Conservation (phyloP, 2,888 invertebrate genomes). For the Tetragonula carbonaria region DNA sequence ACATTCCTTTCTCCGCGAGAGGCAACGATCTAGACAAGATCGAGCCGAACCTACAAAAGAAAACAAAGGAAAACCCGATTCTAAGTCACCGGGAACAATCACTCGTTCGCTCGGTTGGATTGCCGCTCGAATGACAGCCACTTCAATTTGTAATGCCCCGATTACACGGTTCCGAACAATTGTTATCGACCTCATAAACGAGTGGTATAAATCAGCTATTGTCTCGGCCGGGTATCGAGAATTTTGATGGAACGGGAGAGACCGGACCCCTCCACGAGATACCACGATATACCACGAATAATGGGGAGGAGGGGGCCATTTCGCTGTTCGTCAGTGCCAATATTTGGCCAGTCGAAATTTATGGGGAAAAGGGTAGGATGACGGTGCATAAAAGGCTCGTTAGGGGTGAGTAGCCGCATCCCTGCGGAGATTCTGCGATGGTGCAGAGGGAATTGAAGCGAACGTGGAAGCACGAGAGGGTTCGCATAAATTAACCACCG, state of each 20-base stretch:
- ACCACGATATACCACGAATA: constrained; percentile 40
- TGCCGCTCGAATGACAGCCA: constrained; percentile 7
- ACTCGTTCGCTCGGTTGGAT: not conserved
- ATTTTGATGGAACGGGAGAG: constrained; percentile 22
- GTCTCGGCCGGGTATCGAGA: constrained; percentile 35
- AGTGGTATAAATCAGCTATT: constrained; percentile 53
- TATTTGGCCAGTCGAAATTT: constrained; percentile 65
- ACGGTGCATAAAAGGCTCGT: constrained; percentile 67
- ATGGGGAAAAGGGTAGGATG: constrained; percentile 66
- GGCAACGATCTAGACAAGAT: not conserved
- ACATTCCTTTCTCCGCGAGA: not conserved
- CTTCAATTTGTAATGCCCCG: constrained; percentile 48
- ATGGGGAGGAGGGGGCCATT: constrained; percentile 19
- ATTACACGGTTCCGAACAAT: constrained; percentile 33
- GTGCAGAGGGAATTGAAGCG: constrained; percentile 26
- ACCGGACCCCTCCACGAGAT: constrained; percentile 22
- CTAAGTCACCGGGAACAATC: constrained; percentile 7
- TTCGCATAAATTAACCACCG: constrained; percentile 74
- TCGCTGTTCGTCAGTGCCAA: constrained; percentile 52
- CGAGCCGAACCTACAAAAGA: not conserved
- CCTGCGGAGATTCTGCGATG: constrained; percentile 23
- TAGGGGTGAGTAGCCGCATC: constrained; percentile 49
- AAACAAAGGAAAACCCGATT: too few relatives aligned
- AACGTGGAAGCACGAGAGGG: constrained; percentile 9
- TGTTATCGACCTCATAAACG: constrained; percentile 35